Base-by-base conservation (phyloP, 2,113 vertebrate genomes). In the Circaetus gallicus region DNA sequence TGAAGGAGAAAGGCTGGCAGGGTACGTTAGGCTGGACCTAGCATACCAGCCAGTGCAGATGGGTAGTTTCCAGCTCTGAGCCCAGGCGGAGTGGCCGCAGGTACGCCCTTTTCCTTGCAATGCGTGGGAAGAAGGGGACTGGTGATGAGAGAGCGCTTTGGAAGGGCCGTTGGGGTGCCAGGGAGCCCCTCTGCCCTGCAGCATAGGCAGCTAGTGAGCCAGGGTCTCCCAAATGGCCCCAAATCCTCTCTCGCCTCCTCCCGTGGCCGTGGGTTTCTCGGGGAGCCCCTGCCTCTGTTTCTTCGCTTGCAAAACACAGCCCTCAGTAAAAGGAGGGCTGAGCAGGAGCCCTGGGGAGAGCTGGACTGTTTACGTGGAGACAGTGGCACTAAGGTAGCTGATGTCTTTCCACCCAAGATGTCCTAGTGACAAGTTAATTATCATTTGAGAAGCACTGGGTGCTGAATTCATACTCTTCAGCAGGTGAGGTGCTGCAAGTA, bases 121-220 rank as follows among this genome's bases (percentile, higher is more conserved):
- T 5, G 10, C 2, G 1, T 3, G 5, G 40, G n/a, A 25, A 71
- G 32, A 42, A 32, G n/a, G 58, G 25, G 34, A 50, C 5, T 7
- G n/a, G 49, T 2, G 20, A 49, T 12, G 77, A 42, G 42, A 32
- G 28, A 0, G 5, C 0, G 1, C 19, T 42, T 40, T 0, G 10
- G 50, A n/a, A 47, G n/a, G n/a, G 58, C 24, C 20, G 20, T n/a
- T 1, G 5, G 4, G 31, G n/a, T 31, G 16, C 25, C 24, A 14
- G 16, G n/a, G 40, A 85, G 50, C 29, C 42, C 42, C 14, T 53
- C 59, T 24, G 55, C 63, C 45, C 38, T 26, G 63, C 53, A 26
- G 62, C 4, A 0, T 40, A 29, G 43, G 45, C n/a, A 40, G 29
- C 29, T 34, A 8, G 36, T 38, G 21, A 55, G 59, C 34, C 24